Conservation (phyloP, 2,797 vertebrate genomes). For the Lindbergichthys nudifrons region DNA sequence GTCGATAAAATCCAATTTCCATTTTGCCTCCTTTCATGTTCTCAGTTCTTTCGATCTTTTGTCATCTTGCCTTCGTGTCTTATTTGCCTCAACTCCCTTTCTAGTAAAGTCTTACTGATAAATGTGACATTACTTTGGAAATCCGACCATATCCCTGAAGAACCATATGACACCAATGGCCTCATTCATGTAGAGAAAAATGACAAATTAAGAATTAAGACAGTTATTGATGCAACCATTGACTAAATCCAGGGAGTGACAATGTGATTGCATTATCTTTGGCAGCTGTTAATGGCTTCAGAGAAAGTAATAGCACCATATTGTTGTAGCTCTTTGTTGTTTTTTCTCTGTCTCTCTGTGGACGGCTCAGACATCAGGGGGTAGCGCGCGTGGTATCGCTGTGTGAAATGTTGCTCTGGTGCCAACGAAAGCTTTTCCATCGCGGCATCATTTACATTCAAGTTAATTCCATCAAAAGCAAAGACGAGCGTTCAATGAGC, state of each 20-base stretch:
- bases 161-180: slow-evolving; percentile 32
- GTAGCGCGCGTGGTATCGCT: slow-evolving; percentile 22
- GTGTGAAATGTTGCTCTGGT: slow-evolving; percentile 16
- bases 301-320: slow-evolving; percentile 43
- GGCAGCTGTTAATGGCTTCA: slow-evolving; percentile 46
- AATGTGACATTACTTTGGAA: slow-evolving; percentile 15
- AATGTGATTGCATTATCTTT: slow-evolving; percentile 60
- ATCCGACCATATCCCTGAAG: background rate
- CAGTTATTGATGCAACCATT: slow-evolving; percentile 64
- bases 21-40: background rate
- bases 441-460: slow-evolving; percentile 77
- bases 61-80: background rate
- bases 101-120: background rate
- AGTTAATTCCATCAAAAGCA: slow-evolving; percentile 82
- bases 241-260: slow-evolving; percentile 52
- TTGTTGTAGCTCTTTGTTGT: slow-evolving; percentile 40
- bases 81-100: background rate
- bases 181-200: slow-evolving; percentile 22
- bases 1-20: background rate
- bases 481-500: slow-evolving; percentile 73
- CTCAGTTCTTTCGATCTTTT: background rate
- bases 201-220: slow-evolving; percentile 58
- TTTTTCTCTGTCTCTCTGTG: slow-evolving; percentile 23
- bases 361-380: slow-evolving; percentile 48
- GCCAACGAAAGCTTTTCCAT: slow-evolving; percentile 69